Percentiles rank a stretch among this genome's conserved stretches.
phyloP scores from a whole-genome alignment of 2,113 vertebrate species.

The Cynoglossus semilaevis region DNA sequence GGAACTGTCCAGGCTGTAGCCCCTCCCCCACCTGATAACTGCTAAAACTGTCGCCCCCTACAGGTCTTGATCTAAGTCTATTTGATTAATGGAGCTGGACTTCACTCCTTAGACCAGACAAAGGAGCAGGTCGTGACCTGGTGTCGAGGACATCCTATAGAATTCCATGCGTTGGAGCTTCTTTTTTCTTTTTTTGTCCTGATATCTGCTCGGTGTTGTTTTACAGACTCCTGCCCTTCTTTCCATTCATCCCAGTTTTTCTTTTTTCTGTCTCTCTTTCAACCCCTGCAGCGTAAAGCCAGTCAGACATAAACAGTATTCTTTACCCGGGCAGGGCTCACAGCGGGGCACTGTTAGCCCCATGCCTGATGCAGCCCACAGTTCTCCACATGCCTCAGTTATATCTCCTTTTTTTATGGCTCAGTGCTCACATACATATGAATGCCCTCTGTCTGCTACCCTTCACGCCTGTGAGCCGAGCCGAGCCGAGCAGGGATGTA shows the following conservation, averaged over 20 bases:
- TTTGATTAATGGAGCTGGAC: too few relatives aligned
- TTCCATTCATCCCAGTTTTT: conserved; percentile 4
- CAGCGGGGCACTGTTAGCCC: conserved; percentile 64
- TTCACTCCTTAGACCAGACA: too few relatives aligned
- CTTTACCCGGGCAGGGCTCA: conserved; percentile 68
- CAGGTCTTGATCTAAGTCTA: too few relatives aligned
- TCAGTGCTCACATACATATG: conserved; percentile 67
- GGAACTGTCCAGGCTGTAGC: too few relatives aligned
- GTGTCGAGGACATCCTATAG: too few relatives aligned
- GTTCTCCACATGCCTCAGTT: conserved; percentile 63
- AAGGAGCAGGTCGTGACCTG: too few relatives aligned
- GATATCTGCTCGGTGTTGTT: not conserved
- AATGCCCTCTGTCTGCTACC: conserved; percentile 61
- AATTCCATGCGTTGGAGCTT: too few relatives aligned
- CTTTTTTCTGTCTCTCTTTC: conserved; percentile 22
- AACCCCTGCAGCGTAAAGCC: conserved; percentile 60
- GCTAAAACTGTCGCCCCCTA: too few relatives aligned
- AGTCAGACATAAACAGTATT: conserved; percentile 73
- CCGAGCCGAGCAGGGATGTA: conserved; percentile 49
- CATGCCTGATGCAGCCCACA: conserved; percentile 52
- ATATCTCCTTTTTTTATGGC: conserved; percentile 60
- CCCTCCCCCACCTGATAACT: too few relatives aligned
- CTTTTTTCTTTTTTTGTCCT: too few relatives aligned
- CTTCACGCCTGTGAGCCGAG: conserved; percentile 62
- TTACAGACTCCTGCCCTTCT: not conserved